phyloP scores from a whole-genome alignment of 2,113 vertebrate genomes.

The Cyprinodon brontotheroides region DNA sequence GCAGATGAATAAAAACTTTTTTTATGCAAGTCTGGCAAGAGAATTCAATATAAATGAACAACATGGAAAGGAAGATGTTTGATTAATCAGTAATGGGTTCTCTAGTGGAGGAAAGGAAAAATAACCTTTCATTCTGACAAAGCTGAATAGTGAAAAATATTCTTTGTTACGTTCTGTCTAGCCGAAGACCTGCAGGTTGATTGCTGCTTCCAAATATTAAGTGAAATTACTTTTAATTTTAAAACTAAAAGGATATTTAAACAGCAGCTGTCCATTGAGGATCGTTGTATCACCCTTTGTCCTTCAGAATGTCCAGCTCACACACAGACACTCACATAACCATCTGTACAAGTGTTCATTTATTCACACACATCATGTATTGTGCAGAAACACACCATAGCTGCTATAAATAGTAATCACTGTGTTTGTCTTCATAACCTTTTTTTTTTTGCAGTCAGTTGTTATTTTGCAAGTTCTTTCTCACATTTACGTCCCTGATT shows the following conservation, averaged over 20 bases:
- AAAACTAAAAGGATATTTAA: conserved; percentile 13
- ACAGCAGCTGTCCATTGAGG: conserved; percentile 3
- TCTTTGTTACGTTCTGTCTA: background rate
- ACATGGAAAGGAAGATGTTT: background rate
- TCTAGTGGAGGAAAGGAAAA: background rate
- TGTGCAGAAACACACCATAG: conserved; percentile 11
- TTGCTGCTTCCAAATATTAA: background rate
- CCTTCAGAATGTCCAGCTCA: conserved; percentile 1
- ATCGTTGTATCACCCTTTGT: conserved; percentile 21
- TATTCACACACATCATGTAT: conserved; percentile 2
- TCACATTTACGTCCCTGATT: conserved; percentile 10
- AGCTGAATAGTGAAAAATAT: background rate
- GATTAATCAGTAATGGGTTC: background rate
- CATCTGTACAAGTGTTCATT: conserved; percentile 18
- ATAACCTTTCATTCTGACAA: background rate
- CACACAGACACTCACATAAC: conserved; percentile 5
- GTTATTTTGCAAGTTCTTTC: conserved; percentile 16
- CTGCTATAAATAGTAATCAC: conserved; percentile 50
- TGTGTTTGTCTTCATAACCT: conserved; percentile 36
- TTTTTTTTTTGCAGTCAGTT: conserved; percentile 35
- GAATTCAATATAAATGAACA: background rate
- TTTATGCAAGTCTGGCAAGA: too few relatives aligned
- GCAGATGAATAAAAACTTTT: too few relatives aligned
- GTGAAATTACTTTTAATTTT: background rate
- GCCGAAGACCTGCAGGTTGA: background rate